Evolutionary conservation across 2,113 vertebrate species (phyloP), one percentile per base, ranked within the genome.

Genomic region (Phocoena sinus): DNA sequence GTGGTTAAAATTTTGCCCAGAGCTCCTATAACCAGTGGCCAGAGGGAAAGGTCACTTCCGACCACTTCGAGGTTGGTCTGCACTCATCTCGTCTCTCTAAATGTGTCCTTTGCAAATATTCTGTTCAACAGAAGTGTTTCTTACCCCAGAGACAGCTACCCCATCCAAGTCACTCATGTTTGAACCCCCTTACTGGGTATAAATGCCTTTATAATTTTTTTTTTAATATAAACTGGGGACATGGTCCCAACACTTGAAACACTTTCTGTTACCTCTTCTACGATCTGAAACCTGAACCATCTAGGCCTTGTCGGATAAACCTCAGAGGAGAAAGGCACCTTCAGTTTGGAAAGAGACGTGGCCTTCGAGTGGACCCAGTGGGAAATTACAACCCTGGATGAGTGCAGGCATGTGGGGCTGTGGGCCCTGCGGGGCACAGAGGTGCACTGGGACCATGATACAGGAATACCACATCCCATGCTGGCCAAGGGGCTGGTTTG

Each of bases 61-160:
- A 18, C 0, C 3, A 7, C 41, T 2, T 33, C 5, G 3, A 17
- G 33, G 58, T 38, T 23, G 41, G 18, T 21, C 15, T 33, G 58
- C 9, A 17, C 56, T 0, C 2, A 9, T 6, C 15, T 28, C 73
- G 5, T 65, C 17, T 60, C 17, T 47, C 20, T 6, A 3, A 18
- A 8, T 0, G 8, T 36, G 36, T 4, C 8, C 47, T 77, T 47
- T 6, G 9, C 38, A 50, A 76, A 33, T 9, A 68, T 12, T n/a
- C 31, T 14, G 18, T 68, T 58, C 13, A 28, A 38, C 23, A 67
- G 36, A n/a, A 11, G 1, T 5, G 80, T 13, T 56, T 58, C 77
- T 36, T 14, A 21, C 11, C 28, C 3, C 1, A 1, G 23, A 21
- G 47, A 20, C 28, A 25, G 12, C 38, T 7, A 5, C 12, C 25